Evolutionary conservation across 2,888 invertebrate genomes (phyloP), one percentile per base, ranked within the genome.

Genomic region (Epistrophella euchroma): DNA sequence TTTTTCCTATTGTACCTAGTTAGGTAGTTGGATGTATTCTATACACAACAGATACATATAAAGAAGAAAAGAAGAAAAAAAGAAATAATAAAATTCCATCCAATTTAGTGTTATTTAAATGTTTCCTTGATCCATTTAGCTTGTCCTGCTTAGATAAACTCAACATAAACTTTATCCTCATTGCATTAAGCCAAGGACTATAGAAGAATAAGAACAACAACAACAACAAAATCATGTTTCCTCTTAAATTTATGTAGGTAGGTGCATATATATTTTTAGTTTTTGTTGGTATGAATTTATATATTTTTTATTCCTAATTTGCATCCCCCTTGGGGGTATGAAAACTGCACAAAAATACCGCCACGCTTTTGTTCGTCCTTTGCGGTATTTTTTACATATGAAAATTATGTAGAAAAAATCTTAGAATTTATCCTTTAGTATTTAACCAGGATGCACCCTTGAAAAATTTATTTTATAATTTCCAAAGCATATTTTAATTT

Each of bases 371-470:
- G 66, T 55, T 58, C 76, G 64, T 71, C 70, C 73, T 81, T 73
- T 80, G 84, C 56, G 60, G 72, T 40, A 50, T 80, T 85, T 72
- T 40, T 50, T 37, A 22, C 22, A 35, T 35, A 64, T 45, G 45
- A 60, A 60, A 60, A 60, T 62, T 35, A 19, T 66, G 17, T 35
- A 47, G 43, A 62, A 43, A 62, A 40, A 60, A n/a, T 45, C 28
- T 28, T 40, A 4, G 50, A 22, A 22, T 2, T 52, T 52, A 52
- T 28, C n/a, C 25, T 19, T 58, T 58, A 6, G 19, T 13, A 6
- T 43, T 22, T 40, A 43, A 28, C 74, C 71, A 82, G 81, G 77
- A 86, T 82, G 86, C 86, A 86, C 86, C 86, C 86, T 86, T 86
- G 86, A 86, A 86, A 86, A 81, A 78, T 19, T 71, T 78, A 66